Conservation (phyloP, 2,113 vertebrate species). For the Malurus elegans region DNA sequence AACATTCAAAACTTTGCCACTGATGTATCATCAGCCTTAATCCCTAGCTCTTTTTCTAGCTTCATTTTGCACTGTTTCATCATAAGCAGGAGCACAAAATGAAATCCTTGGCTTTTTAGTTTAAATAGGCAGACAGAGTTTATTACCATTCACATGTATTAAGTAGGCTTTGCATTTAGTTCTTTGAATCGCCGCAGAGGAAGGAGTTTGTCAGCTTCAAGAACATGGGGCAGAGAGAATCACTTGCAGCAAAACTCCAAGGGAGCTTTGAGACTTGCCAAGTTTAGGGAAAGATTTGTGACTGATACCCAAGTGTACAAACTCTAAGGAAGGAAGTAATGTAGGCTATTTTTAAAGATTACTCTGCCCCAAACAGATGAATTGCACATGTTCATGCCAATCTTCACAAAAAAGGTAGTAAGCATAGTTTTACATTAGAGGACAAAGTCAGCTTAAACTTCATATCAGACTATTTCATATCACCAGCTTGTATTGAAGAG, state of each 20-base stretch:
- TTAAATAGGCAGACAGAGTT: not conserved
- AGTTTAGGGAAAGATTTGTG: not conserved
- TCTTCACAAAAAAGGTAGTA: constrained; percentile 1
- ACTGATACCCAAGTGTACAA: not conserved
- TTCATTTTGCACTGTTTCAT: not conserved
- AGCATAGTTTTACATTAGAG: not conserved
- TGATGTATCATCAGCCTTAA: not conserved
- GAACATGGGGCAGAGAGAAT: not conserved
- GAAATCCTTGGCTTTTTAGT: not conserved
- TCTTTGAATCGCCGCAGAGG: not conserved
- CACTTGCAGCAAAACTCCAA: not conserved
- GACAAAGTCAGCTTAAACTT: constrained; percentile 1
- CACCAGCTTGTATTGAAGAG: not conserved
- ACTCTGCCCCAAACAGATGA: not conserved
- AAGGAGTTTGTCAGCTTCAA: not conserved
- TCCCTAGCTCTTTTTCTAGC: not conserved
- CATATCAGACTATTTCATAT: constrained; percentile 1
- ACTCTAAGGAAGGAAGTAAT: not conserved
- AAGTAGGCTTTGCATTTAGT: not conserved
- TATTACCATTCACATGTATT: not conserved
- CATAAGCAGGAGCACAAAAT: not conserved
- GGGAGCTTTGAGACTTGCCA: not conserved
- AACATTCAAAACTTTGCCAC: not conserved
- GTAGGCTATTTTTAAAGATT: not conserved
- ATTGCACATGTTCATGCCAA: not conserved